Conservation (phyloP, 2,797 vertebrate species). For the Fundulus diaphanus region DNA sequence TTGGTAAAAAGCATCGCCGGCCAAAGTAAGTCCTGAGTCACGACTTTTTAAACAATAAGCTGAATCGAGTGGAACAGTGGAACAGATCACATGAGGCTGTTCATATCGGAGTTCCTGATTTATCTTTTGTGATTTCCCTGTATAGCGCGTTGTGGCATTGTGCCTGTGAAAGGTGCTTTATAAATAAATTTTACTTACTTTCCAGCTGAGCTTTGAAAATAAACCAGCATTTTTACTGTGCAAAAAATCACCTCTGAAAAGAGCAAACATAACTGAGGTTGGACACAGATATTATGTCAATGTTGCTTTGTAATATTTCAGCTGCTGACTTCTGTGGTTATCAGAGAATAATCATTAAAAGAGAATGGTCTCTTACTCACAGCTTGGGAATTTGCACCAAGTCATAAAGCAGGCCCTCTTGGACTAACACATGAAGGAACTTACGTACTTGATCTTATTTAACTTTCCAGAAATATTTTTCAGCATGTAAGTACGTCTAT, state of each 20-base stretch:
- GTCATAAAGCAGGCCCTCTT: slow-evolving; percentile 43
- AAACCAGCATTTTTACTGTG: too few species aligned
- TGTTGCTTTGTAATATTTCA: slow-evolving; percentile 39
- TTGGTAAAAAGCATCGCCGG: too few species aligned
- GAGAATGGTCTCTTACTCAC: slow-evolving; percentile 56
- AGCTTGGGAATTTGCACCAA: slow-evolving; percentile 57
- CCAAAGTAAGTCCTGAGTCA: too few species aligned
- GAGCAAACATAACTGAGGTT: slow-evolving; percentile 27
- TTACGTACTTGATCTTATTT: background rate
- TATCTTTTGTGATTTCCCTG: too few species aligned
- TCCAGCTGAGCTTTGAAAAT: too few species aligned
- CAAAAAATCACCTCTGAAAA: slow-evolving; percentile 28
- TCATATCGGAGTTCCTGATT: too few species aligned
- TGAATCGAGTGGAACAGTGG: too few species aligned
- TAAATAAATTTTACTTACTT: too few species aligned
- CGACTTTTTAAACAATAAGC: too few species aligned
- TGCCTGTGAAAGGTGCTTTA: too few species aligned
- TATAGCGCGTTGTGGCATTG: too few species aligned
- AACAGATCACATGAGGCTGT: too few species aligned
- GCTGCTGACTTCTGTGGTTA: slow-evolving; percentile 30
- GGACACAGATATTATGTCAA: slow-evolving; percentile 27
- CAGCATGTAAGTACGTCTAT: background rate
- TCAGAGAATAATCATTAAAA: slow-evolving; percentile 36
- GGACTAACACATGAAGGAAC: slow-evolving; percentile 54
- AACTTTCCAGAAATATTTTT: background rate